Conservation (phyloP, 1,140 invertebrate species). For the Ips nitidus region DNA sequence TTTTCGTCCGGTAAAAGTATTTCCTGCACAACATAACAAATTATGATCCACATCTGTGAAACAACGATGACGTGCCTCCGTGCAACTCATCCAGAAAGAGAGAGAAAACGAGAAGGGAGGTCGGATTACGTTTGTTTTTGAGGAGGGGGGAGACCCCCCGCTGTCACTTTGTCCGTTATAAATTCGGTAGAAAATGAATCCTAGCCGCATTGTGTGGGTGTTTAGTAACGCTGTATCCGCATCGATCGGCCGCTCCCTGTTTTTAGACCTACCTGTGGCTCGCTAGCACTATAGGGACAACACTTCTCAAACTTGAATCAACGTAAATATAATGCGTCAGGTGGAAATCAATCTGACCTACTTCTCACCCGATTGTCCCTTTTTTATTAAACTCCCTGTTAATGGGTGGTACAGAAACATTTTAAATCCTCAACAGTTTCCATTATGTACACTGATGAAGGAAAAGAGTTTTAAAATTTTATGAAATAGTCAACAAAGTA, state of each 20-base stretch:
- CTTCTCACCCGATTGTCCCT: not conserved
- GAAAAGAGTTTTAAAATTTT: no score
- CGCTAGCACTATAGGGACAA: slow-evolving; percentile 17
- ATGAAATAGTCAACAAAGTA: no score
- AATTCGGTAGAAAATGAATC: slow-evolving; percentile 32
- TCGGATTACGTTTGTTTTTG: slow-evolving; percentile 7
- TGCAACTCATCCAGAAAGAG: not conserved
- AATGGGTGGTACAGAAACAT: no score
- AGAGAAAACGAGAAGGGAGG: not conserved
- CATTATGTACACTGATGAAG: no score
- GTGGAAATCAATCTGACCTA: slow-evolving; percentile 20
- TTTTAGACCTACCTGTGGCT: slow-evolving; percentile 42
- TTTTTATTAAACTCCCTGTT: no score
- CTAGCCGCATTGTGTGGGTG: slow-evolving; percentile 44
- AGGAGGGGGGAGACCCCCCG: not conserved
- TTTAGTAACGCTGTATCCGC: slow-evolving; percentile 38
- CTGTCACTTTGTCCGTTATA: slow-evolving; percentile 16
- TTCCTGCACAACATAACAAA: not conserved
- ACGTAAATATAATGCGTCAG: slow-evolving; percentile 19
- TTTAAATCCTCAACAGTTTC: no score
- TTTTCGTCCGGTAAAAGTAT: no score
- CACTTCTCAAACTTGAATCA: slow-evolving; percentile 22
- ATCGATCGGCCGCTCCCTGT: slow-evolving; percentile 43
- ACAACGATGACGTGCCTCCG: not conserved
- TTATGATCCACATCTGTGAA: not conserved